Conservation (phyloP, 2,113 vertebrate genomes). For the Montifringilla adamsi region DNA sequence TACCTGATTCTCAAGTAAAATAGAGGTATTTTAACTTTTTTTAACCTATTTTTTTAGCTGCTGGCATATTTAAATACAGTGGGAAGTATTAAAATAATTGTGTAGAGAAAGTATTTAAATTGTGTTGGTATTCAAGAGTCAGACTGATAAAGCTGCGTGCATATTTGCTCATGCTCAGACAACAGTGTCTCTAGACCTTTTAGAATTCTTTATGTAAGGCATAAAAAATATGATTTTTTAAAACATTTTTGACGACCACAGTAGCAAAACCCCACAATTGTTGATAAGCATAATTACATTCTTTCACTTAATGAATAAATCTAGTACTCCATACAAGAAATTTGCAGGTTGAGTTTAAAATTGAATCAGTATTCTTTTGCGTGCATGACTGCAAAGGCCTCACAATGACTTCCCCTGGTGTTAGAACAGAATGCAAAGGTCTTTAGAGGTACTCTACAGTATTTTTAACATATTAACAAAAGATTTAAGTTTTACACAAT, state of each 20-base stretch:
- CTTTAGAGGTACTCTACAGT: not conserved
- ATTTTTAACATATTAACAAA: not conserved
- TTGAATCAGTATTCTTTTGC: not conserved
- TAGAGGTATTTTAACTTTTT: not conserved
- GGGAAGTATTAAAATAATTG: not conserved
- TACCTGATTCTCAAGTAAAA: not conserved
- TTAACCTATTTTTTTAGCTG: not conserved
- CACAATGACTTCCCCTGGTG: not conserved
- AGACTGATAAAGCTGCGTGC: not conserved
- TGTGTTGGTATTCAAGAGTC: not conserved
- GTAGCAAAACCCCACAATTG: not conserved
- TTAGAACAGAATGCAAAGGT: not conserved
- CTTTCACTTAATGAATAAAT: not conserved
- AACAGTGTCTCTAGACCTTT: not conserved
- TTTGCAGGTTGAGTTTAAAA: not conserved
- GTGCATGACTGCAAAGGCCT: not conserved
- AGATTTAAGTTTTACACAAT: not conserved
- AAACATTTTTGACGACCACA: not conserved
- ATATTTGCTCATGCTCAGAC: not conserved
- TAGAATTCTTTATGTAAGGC: not conserved
- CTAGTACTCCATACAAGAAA: not conserved
- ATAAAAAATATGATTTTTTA: not conserved
- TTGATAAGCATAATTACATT: not conserved
- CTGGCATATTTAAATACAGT: not conserved
- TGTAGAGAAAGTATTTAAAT: not conserved